phyloP scores from a whole-genome alignment of 2,888 invertebrate species.

The Odontocolon sp. region DNA sequence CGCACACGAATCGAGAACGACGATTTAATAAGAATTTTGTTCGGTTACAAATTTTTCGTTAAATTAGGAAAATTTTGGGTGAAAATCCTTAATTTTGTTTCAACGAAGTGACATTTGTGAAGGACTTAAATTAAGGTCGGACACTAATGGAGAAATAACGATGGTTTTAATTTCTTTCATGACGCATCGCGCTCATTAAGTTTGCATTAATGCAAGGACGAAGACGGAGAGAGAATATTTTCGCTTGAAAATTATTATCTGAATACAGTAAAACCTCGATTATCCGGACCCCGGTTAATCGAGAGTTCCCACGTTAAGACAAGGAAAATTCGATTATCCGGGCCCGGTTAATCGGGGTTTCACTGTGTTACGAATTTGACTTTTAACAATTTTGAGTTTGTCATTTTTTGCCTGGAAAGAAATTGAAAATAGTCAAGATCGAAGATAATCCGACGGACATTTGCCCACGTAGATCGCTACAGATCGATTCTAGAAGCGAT shows the following conservation, averaged over 20 bases:
- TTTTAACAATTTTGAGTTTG: neutral
- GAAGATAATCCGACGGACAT: neutral
- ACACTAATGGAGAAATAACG: slow-evolving; percentile 40
- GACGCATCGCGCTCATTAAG: slow-evolving; percentile 19
- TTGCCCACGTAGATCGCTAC: neutral
- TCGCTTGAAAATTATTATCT: too few species aligned
- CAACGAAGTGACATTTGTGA: neutral
- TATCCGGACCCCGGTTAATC: too few species aligned
- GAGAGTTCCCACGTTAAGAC: too few species aligned
- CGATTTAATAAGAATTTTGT: slow-evolving; percentile 1
- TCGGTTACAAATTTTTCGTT: neutral
- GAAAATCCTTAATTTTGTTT: neutral
- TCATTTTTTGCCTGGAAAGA: neutral
- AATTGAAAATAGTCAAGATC: neutral
- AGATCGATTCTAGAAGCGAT: neutral
- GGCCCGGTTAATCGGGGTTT: too few species aligned
- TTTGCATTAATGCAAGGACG: neutral
- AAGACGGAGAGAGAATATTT: too few species aligned
- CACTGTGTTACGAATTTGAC: too few species aligned
- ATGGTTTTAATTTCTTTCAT: slow-evolving; percentile 3
- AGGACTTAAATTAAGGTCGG: too few species aligned
- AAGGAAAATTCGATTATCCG: too few species aligned
- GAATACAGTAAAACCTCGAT: too few species aligned
- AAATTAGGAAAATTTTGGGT: too few species aligned
- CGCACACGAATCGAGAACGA: too few species aligned